Evolutionary conservation across 2,113 vertebrate genomes (phyloP), one percentile per base, ranked within the genome.

Genomic region (Embiotoca jacksoni): DNA sequence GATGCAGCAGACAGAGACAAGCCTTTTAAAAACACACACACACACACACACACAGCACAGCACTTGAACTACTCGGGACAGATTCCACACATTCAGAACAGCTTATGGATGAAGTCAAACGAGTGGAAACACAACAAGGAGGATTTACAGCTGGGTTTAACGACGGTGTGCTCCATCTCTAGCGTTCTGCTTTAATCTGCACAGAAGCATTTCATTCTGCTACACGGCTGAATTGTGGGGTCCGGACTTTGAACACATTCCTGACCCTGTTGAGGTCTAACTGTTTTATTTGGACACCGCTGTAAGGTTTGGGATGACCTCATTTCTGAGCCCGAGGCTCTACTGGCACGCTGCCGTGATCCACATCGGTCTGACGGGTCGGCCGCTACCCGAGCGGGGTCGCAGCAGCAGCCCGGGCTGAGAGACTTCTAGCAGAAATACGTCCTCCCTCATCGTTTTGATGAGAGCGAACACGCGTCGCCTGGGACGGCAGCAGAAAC

Each of bases 241-340:
- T 11, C 14, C 39, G 10, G 36, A 61, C 44, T 3, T 37, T 75
- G 72, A 23, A 46, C 63, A 71, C 4, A 23, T 41, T 11, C 23
- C 33, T 35, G 50, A 16, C 2, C 35, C 9, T 6, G 15, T 4
- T 54, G 47, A 30, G 6, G 52, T 70, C 30, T 1, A 0, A 10
- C 10, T 23, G 58, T 53, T 60, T 63, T 35, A 32, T 71, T 6
- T 58, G 49, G 67, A 58, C 3, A 0, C 49, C 68, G 72, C 35
- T 0, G n/a, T 33, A 59, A 73, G 76, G 62, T 80, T 81, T 68
- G 57, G 35, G 11, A 16, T 44, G 0, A 75, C 72, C 46, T 81
- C 61, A 72, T 71, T 16, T 53, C 41, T 53, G 10, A 14, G 32
- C 32, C 64, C 3, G 23, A 55, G 58, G 60, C 10, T 78, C 8